Percentiles rank a stretch among this genome's conserved stretches.
These are phyloP conservation scores for Allobates femoralis DNA, from an alignment of 2,797 vertebrate genomes.

Conservation along the genomic window DNA sequence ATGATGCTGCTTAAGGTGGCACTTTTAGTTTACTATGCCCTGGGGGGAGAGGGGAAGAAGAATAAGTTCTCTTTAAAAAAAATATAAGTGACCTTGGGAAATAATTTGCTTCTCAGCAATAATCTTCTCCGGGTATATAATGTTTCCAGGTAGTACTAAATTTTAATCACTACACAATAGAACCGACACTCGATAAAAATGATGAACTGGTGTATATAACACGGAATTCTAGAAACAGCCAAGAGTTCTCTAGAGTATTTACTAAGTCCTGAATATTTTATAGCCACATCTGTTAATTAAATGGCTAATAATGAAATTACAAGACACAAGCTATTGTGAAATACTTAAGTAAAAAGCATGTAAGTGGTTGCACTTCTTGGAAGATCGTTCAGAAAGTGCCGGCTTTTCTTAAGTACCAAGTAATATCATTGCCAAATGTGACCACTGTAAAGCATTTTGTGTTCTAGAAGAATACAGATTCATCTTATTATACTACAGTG, in stretches of 20 bases:
- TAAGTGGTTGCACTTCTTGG: background rate
- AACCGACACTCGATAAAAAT: background rate
- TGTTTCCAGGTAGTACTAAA: background rate
- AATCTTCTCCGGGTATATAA: background rate
- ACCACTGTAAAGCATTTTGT: background rate
- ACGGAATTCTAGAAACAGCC: background rate
- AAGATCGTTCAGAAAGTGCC: background rate
- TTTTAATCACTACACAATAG: background rate
- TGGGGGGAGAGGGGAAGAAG: too few species aligned
- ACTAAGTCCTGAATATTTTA: conserved; percentile 42
- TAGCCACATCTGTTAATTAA: conserved; percentile 39
- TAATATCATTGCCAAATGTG: background rate
- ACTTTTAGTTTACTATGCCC: too few species aligned
- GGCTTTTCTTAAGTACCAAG: conserved; percentile 1
- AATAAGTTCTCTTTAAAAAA: too few species aligned
- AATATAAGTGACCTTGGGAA: too few species aligned
- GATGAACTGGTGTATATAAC: background rate
- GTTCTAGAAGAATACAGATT: background rate
- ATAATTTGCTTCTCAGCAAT: too few species aligned
- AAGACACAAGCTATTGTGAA: conserved; percentile 17
- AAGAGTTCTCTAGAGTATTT: conserved; percentile 16
- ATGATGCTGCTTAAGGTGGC: too few species aligned
- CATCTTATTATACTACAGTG: background rate
- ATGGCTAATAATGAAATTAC: conserved; percentile 2
- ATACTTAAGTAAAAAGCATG: conserved; percentile 1